These are phyloP conservation scores for Eupeodes luniger DNA, from an alignment of 2,888 invertebrate species.

Conservation along the genomic window DNA sequence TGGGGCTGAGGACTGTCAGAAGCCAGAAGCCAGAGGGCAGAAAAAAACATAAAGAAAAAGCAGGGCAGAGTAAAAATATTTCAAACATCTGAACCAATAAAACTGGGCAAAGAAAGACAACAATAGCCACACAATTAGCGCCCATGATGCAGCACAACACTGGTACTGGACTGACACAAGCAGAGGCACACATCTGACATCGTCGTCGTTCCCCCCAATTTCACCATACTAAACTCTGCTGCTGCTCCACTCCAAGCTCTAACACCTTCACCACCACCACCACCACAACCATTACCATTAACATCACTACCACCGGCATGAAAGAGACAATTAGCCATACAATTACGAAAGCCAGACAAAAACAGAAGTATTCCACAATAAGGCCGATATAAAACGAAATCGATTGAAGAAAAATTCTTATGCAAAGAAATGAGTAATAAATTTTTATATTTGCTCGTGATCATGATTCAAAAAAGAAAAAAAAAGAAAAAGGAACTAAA, in stretches of 20 bases:
- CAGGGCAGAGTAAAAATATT: constrained; percentile 36
- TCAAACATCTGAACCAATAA: constrained; percentile 41
- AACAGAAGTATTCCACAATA: constrained; percentile 43
- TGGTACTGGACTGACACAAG: background rate
- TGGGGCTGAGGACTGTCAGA: background rate
- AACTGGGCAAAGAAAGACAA: constrained; percentile 64
- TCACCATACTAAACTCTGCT: constrained; percentile 21
- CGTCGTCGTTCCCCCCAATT: background rate
- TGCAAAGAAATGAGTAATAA: constrained; percentile 72
- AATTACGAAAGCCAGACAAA: constrained; percentile 45
- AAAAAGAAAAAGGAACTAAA: background rate
- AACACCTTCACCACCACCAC: background rate
- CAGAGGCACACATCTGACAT: background rate
- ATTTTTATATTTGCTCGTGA: constrained; percentile 56
- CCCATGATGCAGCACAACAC: constrained; percentile 17
- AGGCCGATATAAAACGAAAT: constrained; percentile 58
- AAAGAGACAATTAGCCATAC: constrained; percentile 64
- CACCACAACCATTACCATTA: background rate
- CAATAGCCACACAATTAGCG: constrained; percentile 47
- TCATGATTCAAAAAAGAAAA: constrained; percentile 30
- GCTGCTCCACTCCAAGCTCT: background rate
- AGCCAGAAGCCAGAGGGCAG: background rate
- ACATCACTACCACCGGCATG: constrained; percentile 2
- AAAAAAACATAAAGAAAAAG: background rate
- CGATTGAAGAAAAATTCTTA: constrained; percentile 73